Conservation (phyloP, 2,113 vertebrate species). For the Cephalopterus ornatus region DNA sequence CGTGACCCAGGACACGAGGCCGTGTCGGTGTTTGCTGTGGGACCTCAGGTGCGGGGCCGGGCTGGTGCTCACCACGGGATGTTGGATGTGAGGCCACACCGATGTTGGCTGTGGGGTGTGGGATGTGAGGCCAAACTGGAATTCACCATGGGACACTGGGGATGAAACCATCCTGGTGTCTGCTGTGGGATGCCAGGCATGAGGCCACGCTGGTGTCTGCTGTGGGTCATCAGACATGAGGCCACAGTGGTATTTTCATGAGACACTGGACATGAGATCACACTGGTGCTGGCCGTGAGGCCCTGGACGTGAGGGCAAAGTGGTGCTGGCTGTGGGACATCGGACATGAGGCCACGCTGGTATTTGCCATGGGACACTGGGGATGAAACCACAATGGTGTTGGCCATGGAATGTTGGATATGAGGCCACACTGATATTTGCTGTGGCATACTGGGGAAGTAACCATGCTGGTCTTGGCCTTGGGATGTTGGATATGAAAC, state of each 20-base stretch:
- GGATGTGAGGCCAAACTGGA: fast-evolving
- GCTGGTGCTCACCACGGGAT: fast-evolving
- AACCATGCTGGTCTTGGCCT: background rate
- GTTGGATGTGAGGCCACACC: fast-evolving
- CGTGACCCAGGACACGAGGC: fast-evolving
- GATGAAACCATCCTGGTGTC: background rate
- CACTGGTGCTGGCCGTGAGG: background rate
- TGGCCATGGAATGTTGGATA: background rate
- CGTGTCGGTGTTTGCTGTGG: fast-evolving
- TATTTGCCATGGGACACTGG: background rate
- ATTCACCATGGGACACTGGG: fast-evolving
- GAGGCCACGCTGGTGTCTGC: background rate
- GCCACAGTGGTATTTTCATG: background rate
- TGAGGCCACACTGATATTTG: background rate
- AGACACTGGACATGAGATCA: fast-evolving
- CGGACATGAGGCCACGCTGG: background rate
- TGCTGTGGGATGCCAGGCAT: fast-evolving
- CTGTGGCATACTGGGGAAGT: background rate
- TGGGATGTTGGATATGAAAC: background rate
- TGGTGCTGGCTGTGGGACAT: background rate
- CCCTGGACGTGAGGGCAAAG: background rate
- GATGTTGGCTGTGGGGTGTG: no score
- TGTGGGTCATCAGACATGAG: no score
- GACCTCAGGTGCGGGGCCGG: fast-evolving
- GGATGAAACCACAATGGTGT: background rate